A percentile compares a stretch with the other conserved stretches of the same genome.
phyloP scores from a whole-genome alignment of 2,888 invertebrate genomes.

The Clivina fossor region DNA sequence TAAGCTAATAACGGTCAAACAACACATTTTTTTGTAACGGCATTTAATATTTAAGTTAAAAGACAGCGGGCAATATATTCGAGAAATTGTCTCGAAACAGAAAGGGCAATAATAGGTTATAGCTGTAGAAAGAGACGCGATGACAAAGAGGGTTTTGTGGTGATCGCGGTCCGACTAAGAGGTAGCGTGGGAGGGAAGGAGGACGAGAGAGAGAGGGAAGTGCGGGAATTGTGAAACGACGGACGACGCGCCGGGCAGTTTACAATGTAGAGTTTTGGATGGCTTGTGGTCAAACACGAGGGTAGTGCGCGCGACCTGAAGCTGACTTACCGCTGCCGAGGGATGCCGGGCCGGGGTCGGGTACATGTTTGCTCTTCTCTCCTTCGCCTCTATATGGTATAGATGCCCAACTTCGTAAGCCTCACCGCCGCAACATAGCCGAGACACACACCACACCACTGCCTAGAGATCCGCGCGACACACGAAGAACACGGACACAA shows the following conservation, averaged over 20 bases:
- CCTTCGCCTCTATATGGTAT: conserved; percentile 40
- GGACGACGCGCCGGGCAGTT: conserved; percentile 1
- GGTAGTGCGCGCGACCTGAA: conserved; percentile 3
- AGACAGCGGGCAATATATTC: too few species aligned
- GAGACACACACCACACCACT: conserved; percentile 32
- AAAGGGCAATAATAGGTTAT: too few species aligned
- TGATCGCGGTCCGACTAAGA: too few species aligned
- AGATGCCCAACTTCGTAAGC: conserved; percentile 41
- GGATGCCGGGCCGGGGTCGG: conserved; percentile 76
- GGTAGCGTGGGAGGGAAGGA: not conserved
- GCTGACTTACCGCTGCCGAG: conserved; percentile 69
- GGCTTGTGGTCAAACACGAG: conserved; percentile 4
- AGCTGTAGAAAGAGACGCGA: too few species aligned
- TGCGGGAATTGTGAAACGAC: too few species aligned
- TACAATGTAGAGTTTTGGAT: conserved; percentile 15
- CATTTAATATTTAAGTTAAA: too few species aligned
- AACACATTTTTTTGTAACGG: too few species aligned
- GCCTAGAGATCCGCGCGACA: conserved; percentile 10
- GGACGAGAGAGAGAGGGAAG: too few species aligned
- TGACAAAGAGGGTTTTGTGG: conserved; percentile 3
- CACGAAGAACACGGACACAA: not conserved
- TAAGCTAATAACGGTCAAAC: too few species aligned
- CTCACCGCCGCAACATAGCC: conserved; percentile 34
- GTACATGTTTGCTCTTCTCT: conserved; percentile 60
- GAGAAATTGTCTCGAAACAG: too few species aligned